phyloP scores from a whole-genome alignment of 2,797 vertebrate species.

The Poeciliopsis infans region DNA sequence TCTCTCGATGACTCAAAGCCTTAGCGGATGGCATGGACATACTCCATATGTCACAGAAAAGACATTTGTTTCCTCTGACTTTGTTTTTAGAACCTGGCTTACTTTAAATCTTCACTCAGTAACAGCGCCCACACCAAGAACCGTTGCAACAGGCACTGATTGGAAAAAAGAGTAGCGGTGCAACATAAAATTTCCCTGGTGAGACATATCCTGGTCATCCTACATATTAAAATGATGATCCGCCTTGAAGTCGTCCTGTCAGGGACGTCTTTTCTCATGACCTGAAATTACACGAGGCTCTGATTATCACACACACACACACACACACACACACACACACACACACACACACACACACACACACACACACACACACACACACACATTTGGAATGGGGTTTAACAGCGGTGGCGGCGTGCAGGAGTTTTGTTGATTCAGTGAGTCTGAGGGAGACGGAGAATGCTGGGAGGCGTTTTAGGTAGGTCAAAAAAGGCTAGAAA shows the following conservation, averaged over 20 bases:
- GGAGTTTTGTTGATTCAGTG: constrained; percentile 68
- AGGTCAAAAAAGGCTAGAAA: constrained; percentile 67
- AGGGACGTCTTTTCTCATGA: constrained; percentile 29
- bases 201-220: constrained; percentile 33
- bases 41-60: background rate
- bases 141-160: background rate
- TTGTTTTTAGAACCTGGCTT: background rate
- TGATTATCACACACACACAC: constrained; percentile 31
- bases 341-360: background rate
- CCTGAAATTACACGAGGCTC: constrained; percentile 30
- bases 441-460: constrained; percentile 70
- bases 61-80: background rate
- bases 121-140: background rate
- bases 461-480: constrained; percentile 71
- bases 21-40: background rate
- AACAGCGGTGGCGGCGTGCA: constrained; percentile 33
- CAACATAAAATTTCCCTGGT: constrained; percentile 27
- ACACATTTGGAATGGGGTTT: background rate
- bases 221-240: constrained; percentile 16
- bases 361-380: constrained; percentile 7
- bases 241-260: constrained; percentile 25
- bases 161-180: constrained; percentile 2
- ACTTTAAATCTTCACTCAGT: background rate
- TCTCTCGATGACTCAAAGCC: background rate
- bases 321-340: constrained; percentile 2